Evolutionary conservation across 2,888 invertebrate genomes (phyloP), one percentile per base, ranked within the genome.

Genomic region (Imbricaverruca yamaguchii): DNA sequence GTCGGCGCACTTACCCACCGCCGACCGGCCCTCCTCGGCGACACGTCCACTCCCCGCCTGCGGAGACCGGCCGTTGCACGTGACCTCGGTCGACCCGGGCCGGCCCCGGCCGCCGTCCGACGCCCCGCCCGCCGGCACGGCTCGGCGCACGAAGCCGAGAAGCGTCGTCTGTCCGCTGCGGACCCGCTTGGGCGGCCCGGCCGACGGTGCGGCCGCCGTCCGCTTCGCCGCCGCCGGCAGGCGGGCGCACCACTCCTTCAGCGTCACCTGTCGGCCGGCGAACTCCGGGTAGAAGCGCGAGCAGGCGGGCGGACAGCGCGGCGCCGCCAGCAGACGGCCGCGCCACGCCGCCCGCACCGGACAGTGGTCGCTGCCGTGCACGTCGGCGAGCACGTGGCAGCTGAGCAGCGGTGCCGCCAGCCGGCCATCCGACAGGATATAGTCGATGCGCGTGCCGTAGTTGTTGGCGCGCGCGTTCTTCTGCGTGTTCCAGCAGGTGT

Each of bases 311-410:
- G 89, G 89, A 81, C 85, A 86, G 81, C 85, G 85, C 55, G 81
- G 78, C 12, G 87, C 83, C 21, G 86, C 83, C 12, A 87, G 80
- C 12, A 85, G 80, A 79, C 85, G 83, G 23, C 84, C 82, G n/a
- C 86, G 84, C n/a, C 87, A 83, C 13, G 81, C 61, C 7, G 86
- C 86, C 63, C 84, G 85, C 0, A 89, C 88, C 0, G 89, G 89
- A 84, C 89, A 89, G 83, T 89, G 89, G 84, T 89, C 89, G 61
- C 89, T 89, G 0, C 89, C 89, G 81, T 84, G 67, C 57, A 87
- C 83, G 25, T 87, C 85, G 53, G 85, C 82, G 23, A 85, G 80
- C 61, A 87, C 85, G 65, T 86, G 82, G 81, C 87, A 87, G 80
- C 86, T 85, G 8, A 80, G 82, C 23, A 87, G 80, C 79, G 85